Evolutionary conservation across 1,140 invertebrate species (phyloP), one percentile per base, ranked within the genome.

Genomic region (Heliothis virescens): DNA sequence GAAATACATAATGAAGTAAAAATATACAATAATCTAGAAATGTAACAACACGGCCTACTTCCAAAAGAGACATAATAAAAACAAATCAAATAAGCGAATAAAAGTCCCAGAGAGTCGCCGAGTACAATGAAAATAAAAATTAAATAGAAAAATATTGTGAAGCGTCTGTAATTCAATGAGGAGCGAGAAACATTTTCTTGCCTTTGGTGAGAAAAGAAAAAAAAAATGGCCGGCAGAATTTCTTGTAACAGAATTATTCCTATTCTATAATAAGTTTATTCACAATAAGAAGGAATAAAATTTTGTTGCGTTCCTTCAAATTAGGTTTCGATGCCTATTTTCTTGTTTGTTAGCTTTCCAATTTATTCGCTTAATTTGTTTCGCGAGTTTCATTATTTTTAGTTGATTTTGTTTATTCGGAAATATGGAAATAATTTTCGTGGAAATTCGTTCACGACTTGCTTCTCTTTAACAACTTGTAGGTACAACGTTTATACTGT

Each of bases 221-320:
- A 50, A 78, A 79, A 63, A 29, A 50, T 62, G 50, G 52, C 21
- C 52, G 63, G 29, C 63, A 69, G 75, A 47, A 78, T 59, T 76
- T 41, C 83, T 83, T 83, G 88, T 92, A 92, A 94, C 85, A 89
- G 86, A 89, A 92, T 92, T 94, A 92, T 94, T 79, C 90, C 87
- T 91, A 90, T 92, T 92, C 84, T 87, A 91, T 91, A 92, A 91
- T 92, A 91, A 90, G 86, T 91, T 92, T 91, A 92, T 90, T 92
- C 85, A 91, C 91, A 91, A 92, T 91, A 89, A 91, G 84, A 69
- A 60, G 63, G 78, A 89, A 91, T 88, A 86, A 86, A 81, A 75
- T 88, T 89, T 87, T 86, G 82, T 76, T 83, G 82, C 82, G 74
- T 83, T 86, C 63, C 2, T 34, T 65, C 29, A 80, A 85, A 85